phyloP scores from a whole-genome alignment of 2,797 vertebrate species.

The Merluccius polli region DNA sequence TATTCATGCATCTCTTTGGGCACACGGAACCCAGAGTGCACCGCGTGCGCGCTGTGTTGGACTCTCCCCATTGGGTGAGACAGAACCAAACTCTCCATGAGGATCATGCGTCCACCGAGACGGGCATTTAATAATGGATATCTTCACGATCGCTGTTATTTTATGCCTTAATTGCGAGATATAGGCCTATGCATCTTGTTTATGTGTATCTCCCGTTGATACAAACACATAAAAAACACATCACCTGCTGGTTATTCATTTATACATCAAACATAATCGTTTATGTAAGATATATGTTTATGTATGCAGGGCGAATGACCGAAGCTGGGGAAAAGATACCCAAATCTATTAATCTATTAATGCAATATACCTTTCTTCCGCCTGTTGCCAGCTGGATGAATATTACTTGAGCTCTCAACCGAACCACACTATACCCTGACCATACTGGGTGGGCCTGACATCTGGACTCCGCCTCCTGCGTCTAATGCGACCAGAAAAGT shows the following conservation, averaged over 20 bases:
- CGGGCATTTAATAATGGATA: conserved; percentile 21
- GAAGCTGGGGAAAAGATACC: background rate
- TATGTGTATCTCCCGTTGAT: background rate
- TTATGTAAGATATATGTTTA: background rate
- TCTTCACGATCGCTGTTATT: background rate
- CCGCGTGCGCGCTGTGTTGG: conserved; percentile 67
- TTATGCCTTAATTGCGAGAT: background rate
- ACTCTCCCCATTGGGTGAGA: conserved; percentile 67
- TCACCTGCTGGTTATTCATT: background rate
- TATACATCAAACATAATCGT: background rate
- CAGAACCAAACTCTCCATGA: conserved; percentile 29
- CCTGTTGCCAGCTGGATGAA: conserved; percentile 35
- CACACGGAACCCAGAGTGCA: conserved; percentile 35
- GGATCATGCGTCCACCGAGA: conserved; percentile 8
- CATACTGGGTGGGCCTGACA: background rate
- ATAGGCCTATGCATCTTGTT: background rate
- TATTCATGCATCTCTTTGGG: conserved; percentile 51
- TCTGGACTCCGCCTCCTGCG: background rate
- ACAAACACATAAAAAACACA: background rate
- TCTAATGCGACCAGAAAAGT: background rate
- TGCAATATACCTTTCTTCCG: conserved; percentile 11
- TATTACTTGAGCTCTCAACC: conserved; percentile 29
- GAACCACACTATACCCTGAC: conserved; percentile 18
- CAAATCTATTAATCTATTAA: background rate
- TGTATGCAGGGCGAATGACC: background rate